Evolutionary conservation across 2,113 vertebrate genomes (phyloP).

Genomic region (Hypocryptadius cinnamomeus): DNA sequence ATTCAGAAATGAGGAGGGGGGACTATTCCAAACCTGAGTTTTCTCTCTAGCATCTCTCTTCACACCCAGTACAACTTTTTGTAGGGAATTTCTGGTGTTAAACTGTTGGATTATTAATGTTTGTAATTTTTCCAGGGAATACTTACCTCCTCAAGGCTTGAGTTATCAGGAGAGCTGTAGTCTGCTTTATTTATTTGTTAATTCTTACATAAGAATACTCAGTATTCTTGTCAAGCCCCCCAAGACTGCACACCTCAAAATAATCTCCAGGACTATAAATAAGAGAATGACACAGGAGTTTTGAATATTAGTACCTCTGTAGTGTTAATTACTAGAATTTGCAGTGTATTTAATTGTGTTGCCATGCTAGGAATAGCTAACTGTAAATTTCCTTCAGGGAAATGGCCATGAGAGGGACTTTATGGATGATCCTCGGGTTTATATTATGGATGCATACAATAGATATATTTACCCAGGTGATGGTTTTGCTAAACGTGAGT

Average conservation of each 20-base stretch:
- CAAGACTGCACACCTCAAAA: not conserved
- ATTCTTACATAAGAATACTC: not conserved
- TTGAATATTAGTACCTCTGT: not conserved
- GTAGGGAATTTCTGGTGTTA: not conserved
- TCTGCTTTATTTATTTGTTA: not conserved
- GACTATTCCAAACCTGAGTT: not conserved
- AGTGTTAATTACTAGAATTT: not conserved
- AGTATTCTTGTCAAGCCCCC: not conserved
- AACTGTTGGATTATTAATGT: not conserved
- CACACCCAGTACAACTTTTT: not conserved
- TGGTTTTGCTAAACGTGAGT: conserved; percentile 88
- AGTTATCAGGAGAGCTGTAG: not conserved
- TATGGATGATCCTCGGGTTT: conserved; percentile 86
- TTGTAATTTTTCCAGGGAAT: not conserved
- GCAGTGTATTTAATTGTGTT: not conserved
- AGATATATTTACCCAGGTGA: conserved; percentile 91
- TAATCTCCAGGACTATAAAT: not conserved
- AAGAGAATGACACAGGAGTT: not conserved
- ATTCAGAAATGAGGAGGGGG: not conserved
- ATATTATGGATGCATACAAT: conserved; percentile 96
- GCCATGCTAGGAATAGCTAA: not conserved
- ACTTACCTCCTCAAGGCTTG: not conserved
- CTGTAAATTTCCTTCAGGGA: conserved; percentile 71
- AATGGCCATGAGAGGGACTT: conserved; percentile 96
- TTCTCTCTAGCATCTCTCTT: not conserved